phyloP scores from a whole-genome alignment of 2,797 vertebrate genomes.

The Synanceia verrucosa region DNA sequence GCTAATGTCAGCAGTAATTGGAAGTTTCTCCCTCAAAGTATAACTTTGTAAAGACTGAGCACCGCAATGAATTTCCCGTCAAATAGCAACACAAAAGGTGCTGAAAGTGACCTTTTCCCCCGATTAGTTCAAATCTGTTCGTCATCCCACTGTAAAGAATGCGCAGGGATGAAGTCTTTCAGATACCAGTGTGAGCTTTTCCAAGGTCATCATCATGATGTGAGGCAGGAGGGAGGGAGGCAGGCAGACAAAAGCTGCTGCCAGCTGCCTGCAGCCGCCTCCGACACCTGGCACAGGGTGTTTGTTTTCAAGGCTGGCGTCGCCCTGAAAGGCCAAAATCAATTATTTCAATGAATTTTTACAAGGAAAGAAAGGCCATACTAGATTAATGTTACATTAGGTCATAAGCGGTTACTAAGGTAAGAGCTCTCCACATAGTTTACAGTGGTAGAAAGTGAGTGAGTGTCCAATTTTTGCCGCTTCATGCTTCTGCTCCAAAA shows the following conservation, averaged over 20 bases:
- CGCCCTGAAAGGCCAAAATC: constrained; percentile 34
- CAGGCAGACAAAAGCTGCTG: constrained; percentile 42
- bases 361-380: not conserved
- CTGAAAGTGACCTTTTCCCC: constrained; percentile 5
- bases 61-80: constrained; percentile 9
- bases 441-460: not conserved
- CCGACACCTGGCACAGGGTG: constrained; percentile 38
- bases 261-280: constrained; percentile 22
- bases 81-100: constrained; percentile 14
- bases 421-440: not conserved
- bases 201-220: constrained; percentile 34
- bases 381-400: not conserved
- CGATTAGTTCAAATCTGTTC: not conserved
- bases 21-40: constrained; percentile 30
- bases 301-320: constrained; percentile 48
- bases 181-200: constrained; percentile 2
- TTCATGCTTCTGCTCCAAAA: not conserved
- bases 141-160: not conserved
- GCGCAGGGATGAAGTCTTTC: constrained; percentile 9
- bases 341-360: constrained; percentile 30
- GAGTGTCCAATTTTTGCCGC: not conserved
- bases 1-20: constrained; percentile 52
- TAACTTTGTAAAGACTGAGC: constrained; percentile 16
- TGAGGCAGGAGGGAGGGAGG: constrained; percentile 8
- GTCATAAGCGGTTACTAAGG: not conserved